Conservation (phyloP, 2,797 vertebrate genomes). For the Bufotes viridis region DNA sequence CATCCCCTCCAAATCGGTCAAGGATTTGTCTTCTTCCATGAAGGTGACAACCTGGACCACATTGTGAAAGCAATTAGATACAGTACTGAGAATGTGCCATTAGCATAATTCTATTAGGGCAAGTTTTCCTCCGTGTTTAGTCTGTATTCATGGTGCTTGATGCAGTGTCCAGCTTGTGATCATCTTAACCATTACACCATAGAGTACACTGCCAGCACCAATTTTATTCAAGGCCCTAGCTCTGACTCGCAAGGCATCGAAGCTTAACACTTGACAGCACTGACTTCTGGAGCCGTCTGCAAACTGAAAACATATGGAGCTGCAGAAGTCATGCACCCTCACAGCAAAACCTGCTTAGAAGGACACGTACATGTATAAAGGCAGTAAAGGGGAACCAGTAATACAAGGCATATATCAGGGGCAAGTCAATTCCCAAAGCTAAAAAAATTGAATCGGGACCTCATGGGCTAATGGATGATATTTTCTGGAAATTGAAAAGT, state of each 20-base stretch:
- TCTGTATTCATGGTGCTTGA: neutral
- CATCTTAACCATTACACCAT: constrained; percentile 35
- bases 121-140: constrained; percentile 20
- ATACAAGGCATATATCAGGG: neutral
- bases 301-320: constrained; percentile 11
- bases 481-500: neutral
- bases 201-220: constrained; percentile 16
- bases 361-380: neutral
- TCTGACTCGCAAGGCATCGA: neutral
- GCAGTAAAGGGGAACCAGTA: neutral
- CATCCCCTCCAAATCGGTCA: neutral
- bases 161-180: constrained; percentile 20
- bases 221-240: constrained; percentile 16
- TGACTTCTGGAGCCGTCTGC: neutral
- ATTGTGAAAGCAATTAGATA: neutral
- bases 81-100: neutral
- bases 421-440: neutral
- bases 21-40: neutral
- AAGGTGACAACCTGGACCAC: neutral
- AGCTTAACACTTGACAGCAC: constrained; percentile 10
- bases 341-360: neutral
- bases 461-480: neutral
- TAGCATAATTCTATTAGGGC: constrained; percentile 11
- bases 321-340: neutral
- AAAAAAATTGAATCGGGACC: neutral